Evolutionary conservation across 2,797 vertebrate genomes (phyloP).

Genomic region (Sandelia bainsii): DNA sequence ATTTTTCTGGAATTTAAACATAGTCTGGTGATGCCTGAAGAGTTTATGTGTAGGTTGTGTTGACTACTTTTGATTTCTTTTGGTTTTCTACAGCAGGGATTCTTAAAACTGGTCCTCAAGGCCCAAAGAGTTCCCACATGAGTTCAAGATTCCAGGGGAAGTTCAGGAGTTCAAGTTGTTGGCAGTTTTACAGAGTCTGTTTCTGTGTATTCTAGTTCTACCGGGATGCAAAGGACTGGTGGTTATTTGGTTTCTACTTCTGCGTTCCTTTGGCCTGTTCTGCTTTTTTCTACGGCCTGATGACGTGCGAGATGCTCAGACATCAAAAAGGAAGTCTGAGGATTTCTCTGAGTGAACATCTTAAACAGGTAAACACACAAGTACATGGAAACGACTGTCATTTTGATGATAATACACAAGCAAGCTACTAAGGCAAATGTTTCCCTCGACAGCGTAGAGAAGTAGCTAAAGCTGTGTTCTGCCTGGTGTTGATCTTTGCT

Average conservation of each 20-base stretch:
- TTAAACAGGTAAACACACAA: constrained; percentile 89
- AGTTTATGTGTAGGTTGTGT: no score
- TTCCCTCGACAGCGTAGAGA: constrained; percentile 87
- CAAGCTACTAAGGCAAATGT: neutral
- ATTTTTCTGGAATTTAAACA: no score
- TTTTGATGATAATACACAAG: neutral
- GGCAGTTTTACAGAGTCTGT: neutral
- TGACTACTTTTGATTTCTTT: no score
- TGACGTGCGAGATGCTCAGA: constrained; percentile 94
- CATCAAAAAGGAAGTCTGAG: constrained; percentile 91
- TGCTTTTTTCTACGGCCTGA: constrained; percentile 92
- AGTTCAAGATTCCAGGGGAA: no score
- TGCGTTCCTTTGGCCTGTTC: constrained; percentile 92
- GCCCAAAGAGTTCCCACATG: no score
- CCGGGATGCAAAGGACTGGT: constrained; percentile 92
- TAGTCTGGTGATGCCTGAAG: no score
- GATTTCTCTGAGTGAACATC: constrained; percentile 92
- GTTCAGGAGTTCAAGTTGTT: no score
- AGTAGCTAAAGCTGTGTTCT: constrained; percentile 96
- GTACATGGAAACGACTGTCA: neutral
- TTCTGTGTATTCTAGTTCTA: constrained; percentile 86
- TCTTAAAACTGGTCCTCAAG: no score
- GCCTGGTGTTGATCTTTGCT: constrained; percentile 94
- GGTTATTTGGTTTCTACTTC: constrained; percentile 96
- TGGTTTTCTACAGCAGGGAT: no score